Conservation (phyloP, 2,113 vertebrate species). For the Stegostoma tigrinum region DNA sequence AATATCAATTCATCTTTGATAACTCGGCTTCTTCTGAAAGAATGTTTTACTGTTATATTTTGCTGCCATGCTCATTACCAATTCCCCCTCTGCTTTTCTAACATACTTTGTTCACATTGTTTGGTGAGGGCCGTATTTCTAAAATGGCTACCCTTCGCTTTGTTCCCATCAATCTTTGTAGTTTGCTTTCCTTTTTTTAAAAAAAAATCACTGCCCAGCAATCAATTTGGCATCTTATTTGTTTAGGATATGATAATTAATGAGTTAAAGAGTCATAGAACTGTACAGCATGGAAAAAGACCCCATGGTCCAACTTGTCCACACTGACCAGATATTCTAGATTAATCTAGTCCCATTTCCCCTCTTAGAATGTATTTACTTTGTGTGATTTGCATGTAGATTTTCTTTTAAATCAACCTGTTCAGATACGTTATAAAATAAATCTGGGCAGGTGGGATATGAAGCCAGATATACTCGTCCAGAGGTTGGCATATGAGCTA, state of each 20-base stretch:
- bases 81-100: background rate
- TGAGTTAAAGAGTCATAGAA: background rate
- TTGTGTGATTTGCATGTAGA: background rate
- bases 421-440: too few species aligned
- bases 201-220: background rate
- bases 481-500: too few species aligned
- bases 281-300: too few species aligned
- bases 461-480: too few species aligned
- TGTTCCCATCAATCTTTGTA: background rate
- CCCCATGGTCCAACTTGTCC: too few species aligned
- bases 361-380: background rate
- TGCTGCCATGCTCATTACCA: background rate
- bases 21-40: background rate
- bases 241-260: background rate
- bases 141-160: background rate
- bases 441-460: too few species aligned
- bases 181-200: background rate
- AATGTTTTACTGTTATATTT: background rate
- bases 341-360: too few species aligned
- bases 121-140: background rate
- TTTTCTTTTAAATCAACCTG: too few species aligned
- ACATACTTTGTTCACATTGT: background rate
- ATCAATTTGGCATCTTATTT: background rate
- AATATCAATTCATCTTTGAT: conserved; percentile 14
- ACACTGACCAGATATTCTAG: too few species aligned